Evolutionary conservation across 2,797 vertebrate genomes (phyloP).

Genomic region (Anniella stebbinsi): DNA sequence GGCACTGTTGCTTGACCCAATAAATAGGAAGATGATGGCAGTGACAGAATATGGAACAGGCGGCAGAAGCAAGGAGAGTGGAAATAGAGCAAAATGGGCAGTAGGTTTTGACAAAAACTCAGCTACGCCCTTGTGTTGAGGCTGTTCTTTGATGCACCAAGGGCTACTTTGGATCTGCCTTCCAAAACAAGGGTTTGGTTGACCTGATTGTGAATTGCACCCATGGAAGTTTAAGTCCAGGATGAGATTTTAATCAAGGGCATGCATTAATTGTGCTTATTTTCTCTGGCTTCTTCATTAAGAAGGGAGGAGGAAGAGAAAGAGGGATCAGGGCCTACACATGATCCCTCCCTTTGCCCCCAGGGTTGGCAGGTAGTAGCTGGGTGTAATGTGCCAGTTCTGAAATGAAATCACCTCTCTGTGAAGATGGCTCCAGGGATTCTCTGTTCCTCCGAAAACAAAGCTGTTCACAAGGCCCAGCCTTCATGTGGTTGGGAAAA

Average conservation of each 20-base stretch:
- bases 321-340: not conserved
- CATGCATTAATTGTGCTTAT: not conserved
- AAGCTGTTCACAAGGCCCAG: too few relatives aligned
- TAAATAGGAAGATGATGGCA: not conserved
- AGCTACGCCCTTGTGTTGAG: not conserved
- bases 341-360: not conserved
- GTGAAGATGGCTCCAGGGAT: not conserved
- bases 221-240: not conserved
- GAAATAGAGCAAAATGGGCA: not conserved
- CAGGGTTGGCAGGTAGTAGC: not conserved
- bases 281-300: constrained; percentile 12
- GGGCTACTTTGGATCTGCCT: not conserved
- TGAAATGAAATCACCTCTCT: not conserved
- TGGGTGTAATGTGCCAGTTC: not conserved
- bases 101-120: not conserved
- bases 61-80: not conserved
- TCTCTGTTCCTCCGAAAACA: not conserved
- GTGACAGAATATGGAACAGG: not conserved
- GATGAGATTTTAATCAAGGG: constrained; percentile 11
- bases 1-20: too few relatives aligned
- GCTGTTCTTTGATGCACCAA: not conserved
- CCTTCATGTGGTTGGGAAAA: not conserved
- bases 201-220: not conserved
- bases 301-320: constrained; percentile 8
- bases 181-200: constrained; percentile 19